These are phyloP conservation scores for Drosophila orosa DNA, from an alignment of 1,140 invertebrate genomes.

Conservation along the genomic window DNA sequence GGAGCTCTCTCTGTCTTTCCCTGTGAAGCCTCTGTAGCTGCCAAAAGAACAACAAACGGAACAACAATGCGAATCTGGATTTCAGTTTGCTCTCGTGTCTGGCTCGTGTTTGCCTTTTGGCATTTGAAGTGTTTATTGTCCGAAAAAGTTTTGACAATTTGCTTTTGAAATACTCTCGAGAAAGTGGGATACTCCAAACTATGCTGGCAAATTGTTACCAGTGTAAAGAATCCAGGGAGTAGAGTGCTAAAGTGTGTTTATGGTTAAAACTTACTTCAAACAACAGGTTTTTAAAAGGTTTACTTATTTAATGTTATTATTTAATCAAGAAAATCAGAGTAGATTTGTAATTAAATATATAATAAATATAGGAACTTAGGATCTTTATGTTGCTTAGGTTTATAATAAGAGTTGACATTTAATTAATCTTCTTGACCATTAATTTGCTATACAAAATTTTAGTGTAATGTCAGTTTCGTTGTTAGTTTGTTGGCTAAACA, in stretches of 20 bases:
- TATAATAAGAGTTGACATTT: not conserved
- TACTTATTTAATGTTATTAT: no score
- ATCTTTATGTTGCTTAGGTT: no score
- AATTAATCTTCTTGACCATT: not conserved
- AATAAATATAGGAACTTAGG: no score
- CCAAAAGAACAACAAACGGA: slow-evolving; percentile 17
- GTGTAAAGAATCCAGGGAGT: not conserved
- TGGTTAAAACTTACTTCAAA: not conserved
- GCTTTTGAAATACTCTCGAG: slow-evolving; percentile 29
- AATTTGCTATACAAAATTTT: not conserved
- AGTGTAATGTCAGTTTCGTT: not conserved
- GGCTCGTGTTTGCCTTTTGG: slow-evolving; percentile 47
- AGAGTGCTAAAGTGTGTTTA: not conserved
- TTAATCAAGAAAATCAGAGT: not conserved
- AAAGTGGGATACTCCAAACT: not conserved
- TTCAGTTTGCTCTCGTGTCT: slow-evolving; percentile 51
- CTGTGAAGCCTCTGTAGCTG: not conserved
- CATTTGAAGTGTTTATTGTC: slow-evolving; percentile 55
- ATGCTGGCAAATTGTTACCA: not conserved
- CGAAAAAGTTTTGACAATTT: slow-evolving; percentile 36
- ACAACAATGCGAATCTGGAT: slow-evolving; percentile 45
- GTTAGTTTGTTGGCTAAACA: not conserved
- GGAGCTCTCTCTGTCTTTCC: no score
- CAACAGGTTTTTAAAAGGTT: not conserved
- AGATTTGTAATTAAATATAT: not conserved